Evolutionary conservation across 2,113 vertebrate species (phyloP).

Genomic region (Burhinus bistriatus): DNA sequence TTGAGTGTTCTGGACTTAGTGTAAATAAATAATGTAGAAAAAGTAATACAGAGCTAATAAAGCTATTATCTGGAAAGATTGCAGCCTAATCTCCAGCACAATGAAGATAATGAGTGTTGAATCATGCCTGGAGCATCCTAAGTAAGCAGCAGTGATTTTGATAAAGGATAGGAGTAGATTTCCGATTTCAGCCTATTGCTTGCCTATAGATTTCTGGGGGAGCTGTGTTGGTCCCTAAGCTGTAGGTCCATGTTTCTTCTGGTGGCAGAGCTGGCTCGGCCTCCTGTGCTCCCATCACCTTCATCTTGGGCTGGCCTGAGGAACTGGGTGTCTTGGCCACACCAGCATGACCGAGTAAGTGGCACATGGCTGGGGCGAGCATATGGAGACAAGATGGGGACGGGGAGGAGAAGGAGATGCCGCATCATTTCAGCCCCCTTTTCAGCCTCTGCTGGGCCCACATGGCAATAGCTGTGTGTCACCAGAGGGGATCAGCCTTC

Average conservation of each 20-base stretch:
- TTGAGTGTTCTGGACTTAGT: background rate
- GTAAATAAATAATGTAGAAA: constrained; percentile 50
- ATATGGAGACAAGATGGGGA: background rate
- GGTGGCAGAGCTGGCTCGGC: background rate
- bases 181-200: background rate
- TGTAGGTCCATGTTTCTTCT: background rate
- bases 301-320: background rate
- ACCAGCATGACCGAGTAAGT: background rate
- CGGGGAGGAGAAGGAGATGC: background rate
- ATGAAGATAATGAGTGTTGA: constrained; percentile 25
- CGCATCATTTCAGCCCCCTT: fast-evolving
- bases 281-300: fast-evolving
- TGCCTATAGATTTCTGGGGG: background rate
- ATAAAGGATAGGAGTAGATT: background rate
- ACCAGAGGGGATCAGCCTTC: background rate
- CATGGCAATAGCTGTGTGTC: background rate
- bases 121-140: constrained; percentile 25
- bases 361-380: fast-evolving
- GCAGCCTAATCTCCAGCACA: constrained; percentile 23
- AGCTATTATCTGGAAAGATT: constrained; percentile 37
- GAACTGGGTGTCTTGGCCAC: background rate
- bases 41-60: constrained; percentile 34
- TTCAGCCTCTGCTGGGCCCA: background rate
- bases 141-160: background rate
- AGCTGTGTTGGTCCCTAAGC: background rate